Percentiles rank a stretch among this genome's conserved stretches.
Conservation (phyloP, 2,113 vertebrate species). For the Gopherus evgoodei region DNA sequence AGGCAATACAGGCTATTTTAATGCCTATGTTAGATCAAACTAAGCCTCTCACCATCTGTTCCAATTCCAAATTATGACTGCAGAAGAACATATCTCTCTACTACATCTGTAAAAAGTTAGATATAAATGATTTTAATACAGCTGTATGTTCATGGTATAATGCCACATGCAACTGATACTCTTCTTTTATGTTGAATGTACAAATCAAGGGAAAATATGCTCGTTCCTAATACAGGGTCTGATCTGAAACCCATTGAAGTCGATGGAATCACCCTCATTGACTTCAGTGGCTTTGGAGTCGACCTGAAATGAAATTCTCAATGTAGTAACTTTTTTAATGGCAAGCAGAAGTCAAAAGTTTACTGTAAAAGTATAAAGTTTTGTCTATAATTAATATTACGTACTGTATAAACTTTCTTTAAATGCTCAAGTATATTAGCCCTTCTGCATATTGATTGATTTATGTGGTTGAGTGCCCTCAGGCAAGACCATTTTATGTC, state of each 20-base stretch:
- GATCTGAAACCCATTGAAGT: not conserved
- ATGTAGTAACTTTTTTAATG: not conserved
- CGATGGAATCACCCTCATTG: not conserved
- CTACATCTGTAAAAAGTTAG: constrained; percentile 53
- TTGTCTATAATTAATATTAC: not conserved
- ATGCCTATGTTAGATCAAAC: constrained; percentile 64
- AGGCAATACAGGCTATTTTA: constrained; percentile 59
- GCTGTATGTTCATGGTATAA: constrained; percentile 13
- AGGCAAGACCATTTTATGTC: not conserved
- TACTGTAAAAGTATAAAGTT: not conserved
- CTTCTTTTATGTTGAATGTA: not conserved
- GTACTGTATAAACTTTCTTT: not conserved
- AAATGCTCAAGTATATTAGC: not conserved
- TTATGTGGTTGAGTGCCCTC: not conserved
- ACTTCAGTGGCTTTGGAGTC: not conserved
- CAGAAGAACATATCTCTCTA: constrained; percentile 29
- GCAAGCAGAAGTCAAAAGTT: not conserved
- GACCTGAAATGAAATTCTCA: not conserved
- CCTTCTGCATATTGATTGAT: not conserved
- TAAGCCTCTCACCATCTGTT: constrained; percentile 59
- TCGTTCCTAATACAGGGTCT: not conserved
- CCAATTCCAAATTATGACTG: constrained; percentile 46
- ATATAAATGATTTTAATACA: constrained; percentile 67
- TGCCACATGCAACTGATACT: not conserved
- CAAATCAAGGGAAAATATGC: not conserved